Evolutionary conservation across 1,140 invertebrate species (phyloP).

Genomic region (Protaetia brevitarsis): DNA sequence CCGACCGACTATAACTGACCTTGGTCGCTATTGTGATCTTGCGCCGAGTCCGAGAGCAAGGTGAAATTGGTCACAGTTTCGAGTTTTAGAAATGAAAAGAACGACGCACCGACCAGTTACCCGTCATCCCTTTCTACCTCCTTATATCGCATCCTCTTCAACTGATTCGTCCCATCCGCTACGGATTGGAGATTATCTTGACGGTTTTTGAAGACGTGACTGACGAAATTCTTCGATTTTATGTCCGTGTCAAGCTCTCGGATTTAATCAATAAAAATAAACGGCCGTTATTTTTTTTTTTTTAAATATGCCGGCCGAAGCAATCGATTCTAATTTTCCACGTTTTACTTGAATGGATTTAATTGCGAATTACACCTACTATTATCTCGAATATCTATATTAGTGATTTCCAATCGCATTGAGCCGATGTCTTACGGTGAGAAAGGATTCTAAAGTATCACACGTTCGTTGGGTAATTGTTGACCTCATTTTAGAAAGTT

Average conservation of each 20-base stretch:
- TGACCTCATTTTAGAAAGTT: not conserved
- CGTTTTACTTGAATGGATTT: no score
- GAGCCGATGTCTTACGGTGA: not conserved
- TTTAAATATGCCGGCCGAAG: no score
- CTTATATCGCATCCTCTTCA: no score
- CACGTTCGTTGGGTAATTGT: not conserved
- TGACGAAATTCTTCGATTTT: slow-evolving; percentile 7
- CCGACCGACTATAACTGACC: not conserved
- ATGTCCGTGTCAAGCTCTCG: not conserved
- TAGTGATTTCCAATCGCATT: not conserved
- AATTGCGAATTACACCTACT: no score
- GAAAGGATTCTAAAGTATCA: not conserved
- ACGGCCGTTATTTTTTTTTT: not conserved
- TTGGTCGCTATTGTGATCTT: slow-evolving; percentile 1
- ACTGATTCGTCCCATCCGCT: not conserved
- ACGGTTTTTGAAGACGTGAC: not conserved
- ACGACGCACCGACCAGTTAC: not conserved
- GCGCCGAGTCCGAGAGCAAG: slow-evolving; percentile 1
- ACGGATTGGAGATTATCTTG: not conserved
- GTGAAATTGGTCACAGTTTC: slow-evolving; percentile 16
- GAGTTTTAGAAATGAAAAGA: slow-evolving; percentile 10
- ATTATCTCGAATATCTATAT: no score
- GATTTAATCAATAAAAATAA: not conserved
- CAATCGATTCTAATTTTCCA: no score
- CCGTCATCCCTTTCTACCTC: not conserved